Conservation (phyloP, 2,797 vertebrate genomes). For the Spheniscus humboldti region DNA sequence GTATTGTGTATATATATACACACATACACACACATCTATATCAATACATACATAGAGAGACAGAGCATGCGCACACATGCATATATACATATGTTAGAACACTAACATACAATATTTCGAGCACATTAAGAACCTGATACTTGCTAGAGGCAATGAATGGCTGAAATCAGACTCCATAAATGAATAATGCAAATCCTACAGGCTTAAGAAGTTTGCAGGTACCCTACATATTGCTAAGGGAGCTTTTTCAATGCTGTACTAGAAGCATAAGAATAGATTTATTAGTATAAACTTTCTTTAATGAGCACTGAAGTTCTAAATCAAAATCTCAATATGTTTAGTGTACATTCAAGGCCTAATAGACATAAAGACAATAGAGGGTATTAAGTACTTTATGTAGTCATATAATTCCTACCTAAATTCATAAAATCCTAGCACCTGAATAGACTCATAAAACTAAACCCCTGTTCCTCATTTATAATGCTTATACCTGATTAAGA, state of each 20-base stretch:
- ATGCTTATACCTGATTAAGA: not conserved
- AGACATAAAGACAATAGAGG: not conserved
- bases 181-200: not conserved
- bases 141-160: not conserved
- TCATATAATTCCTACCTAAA: not conserved
- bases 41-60: not conserved
- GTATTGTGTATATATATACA: not conserved
- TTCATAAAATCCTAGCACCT: not conserved
- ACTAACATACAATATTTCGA: not conserved
- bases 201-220: not conserved
- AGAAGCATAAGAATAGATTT: not conserved
- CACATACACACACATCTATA: not conserved
- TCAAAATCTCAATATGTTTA: not conserved
- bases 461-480: not conserved
- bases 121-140: not conserved
- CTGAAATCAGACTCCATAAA: not conserved
- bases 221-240: not conserved
- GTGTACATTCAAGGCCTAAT: not conserved
- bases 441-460: not conserved
- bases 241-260: not conserved
- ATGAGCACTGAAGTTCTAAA: not conserved
- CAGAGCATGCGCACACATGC: accelerated
- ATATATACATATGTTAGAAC: not conserved
- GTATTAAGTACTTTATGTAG: not conserved
- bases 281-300: not conserved